Evolutionary conservation across 2,888 invertebrate species (phyloP).

Genomic region (Onthophagus sagittarius): DNA sequence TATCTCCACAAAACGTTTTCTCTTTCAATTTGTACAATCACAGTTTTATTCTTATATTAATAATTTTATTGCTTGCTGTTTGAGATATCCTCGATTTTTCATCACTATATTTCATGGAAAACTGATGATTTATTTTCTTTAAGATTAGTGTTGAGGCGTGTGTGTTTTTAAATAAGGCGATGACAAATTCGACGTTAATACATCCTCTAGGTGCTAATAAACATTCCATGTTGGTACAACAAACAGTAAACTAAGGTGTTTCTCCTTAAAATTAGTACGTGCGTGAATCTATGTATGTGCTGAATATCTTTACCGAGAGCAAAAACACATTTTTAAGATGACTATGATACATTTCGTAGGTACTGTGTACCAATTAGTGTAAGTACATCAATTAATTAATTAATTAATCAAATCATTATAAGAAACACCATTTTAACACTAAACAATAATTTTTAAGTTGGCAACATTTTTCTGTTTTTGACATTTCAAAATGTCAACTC

Average conservation of each 20-base stretch:
- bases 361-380: constrained; percentile 3
- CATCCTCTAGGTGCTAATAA: background rate
- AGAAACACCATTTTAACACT: background rate
- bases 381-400: background rate
- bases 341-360: constrained; percentile 9
- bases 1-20: background rate
- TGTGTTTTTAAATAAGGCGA: background rate
- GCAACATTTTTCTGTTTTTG: background rate
- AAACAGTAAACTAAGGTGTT: constrained; percentile 1
- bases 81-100: too few relatives aligned
- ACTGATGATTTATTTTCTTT: too few relatives aligned
- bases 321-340: background rate
- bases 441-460: background rate
- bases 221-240: background rate
- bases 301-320: background rate
- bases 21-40: too few relatives aligned
- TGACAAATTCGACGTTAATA: background rate
- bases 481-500: too few relatives aligned
- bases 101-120: too few relatives aligned
- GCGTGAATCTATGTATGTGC: background rate
- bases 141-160: background rate
- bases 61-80: too few relatives aligned
- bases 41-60: too few relatives aligned
- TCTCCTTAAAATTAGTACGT: background rate
- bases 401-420: background rate